phyloP scores from a whole-genome alignment of 1,140 invertebrate genomes.

The Octopus sinensis region DNA sequence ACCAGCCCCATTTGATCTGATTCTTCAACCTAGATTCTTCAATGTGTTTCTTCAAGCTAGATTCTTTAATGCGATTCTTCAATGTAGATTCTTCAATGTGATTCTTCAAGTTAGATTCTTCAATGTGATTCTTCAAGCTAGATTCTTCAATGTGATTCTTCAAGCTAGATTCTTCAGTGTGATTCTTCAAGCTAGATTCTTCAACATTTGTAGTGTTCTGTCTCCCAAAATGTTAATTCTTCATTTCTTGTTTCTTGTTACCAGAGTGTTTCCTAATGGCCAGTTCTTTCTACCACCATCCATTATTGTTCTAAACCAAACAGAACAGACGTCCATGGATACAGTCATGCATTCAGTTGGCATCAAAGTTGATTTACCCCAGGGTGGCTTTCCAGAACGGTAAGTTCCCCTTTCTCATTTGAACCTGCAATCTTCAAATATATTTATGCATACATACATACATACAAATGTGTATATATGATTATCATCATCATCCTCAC shows the following conservation, averaged over 20 bases:
- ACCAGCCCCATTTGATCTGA: no score
- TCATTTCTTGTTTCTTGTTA: background rate
- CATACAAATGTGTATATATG: background rate
- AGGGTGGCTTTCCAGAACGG: constrained; percentile 8
- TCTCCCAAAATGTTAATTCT: no score
- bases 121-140: no score
- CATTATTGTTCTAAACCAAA: constrained; percentile 4
- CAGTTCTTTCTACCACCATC: background rate
- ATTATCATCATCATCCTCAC: background rate
- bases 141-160: no score
- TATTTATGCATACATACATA: background rate
- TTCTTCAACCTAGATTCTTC: no score
- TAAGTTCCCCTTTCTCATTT: background rate
- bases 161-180: no score
- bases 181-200: no score
- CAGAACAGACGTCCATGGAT: background rate
- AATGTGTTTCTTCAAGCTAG: no score
- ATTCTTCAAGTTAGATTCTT: no score
- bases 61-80: no score
- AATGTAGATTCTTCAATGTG: no score
- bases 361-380: constrained; percentile 4
- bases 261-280: background rate
- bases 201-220: no score
- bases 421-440: background rate
- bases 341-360: constrained; percentile 3